Base-by-base conservation (phyloP, 1,140 invertebrate genomes). In the Drosophila mauritiana region DNA sequence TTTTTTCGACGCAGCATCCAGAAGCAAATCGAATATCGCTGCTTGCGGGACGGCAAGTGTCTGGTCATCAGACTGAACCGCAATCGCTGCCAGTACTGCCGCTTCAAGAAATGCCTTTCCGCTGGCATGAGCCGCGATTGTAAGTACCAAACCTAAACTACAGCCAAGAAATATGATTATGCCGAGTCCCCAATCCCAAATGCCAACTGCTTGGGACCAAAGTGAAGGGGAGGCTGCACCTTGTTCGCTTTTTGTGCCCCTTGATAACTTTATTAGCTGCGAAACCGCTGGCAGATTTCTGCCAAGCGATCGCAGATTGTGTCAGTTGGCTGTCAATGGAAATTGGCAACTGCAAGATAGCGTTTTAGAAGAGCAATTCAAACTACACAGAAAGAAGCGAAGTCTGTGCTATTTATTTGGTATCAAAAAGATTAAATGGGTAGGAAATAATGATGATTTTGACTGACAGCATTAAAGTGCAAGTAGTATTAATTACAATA, bases 71-170 rank as follows among this genome's bases (percentile, higher is more conserved):
- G 98, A 83, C 94, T 99, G 69, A 99, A 99, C 93, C 94, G 98
- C 56, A 99, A 99, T 94, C 95, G 98, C 73, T 99, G 98, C 94
- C 98, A 99, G 93, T 99, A 98, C 93, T 99, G 98, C 94, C 95
- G 98, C 81, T 99, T 99, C 93, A 98, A 98, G 93, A 99, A 99
- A 96, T 99, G 98, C 93, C 94, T 99, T 40, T 96, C 97, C 40
- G 98, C 99, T 82, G 98, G 98, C 91, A 99, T 99, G 98, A 98
- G 97, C 90, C 95, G 98, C 92, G 98, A 99, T 93, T 99, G 97
- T 98, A 68, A 92, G 91, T 92, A 86, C 53, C 8, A 11, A 55
- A 48, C 40, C 48, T 6, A 15, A 31, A 2, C 25, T 15, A 15
- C 22, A 31, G 22, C 27, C 8, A 5, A 53, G 46, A 37, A 48